These are phyloP conservation scores for Philonicus albiceps DNA, from an alignment of 2,888 invertebrate genomes.

Conservation along the genomic window DNA sequence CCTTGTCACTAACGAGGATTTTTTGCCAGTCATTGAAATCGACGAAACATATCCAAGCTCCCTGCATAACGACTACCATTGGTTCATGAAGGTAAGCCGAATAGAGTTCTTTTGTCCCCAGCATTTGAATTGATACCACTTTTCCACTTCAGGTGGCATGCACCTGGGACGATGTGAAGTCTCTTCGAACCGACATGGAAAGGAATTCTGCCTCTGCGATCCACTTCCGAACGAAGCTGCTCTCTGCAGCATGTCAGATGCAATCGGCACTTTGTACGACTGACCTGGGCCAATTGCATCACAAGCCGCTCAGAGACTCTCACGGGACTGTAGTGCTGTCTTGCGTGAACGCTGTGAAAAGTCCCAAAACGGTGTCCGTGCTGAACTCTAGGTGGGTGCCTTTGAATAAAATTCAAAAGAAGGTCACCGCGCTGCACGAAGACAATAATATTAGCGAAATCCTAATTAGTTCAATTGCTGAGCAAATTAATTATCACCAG, in stretches of 20 bases:
- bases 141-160: constrained; percentile 77
- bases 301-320: constrained; percentile 86
- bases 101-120: background rate
- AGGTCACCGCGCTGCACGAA: constrained; percentile 76
- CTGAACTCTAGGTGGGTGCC: constrained; percentile 93
- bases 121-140: background rate
- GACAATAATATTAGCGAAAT: constrained; percentile 82
- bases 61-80: constrained; percentile 92
- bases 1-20: constrained; percentile 95
- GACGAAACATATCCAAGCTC: constrained; percentile 95
- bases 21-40: constrained; percentile 94
- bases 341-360: constrained; percentile 74
- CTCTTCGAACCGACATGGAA: constrained; percentile 92
- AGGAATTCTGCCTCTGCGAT: constrained; percentile 89
- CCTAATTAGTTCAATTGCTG: constrained; percentile 86
- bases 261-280: constrained; percentile 89
- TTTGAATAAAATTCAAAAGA: constrained; percentile 82
- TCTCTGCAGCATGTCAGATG: constrained; percentile 93
- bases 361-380: constrained; percentile 84
- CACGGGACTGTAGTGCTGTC: constrained; percentile 92
- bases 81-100: constrained; percentile 88
- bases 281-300: constrained; percentile 94
- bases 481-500: constrained; percentile 73
- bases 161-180: constrained; percentile 96
- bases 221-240: constrained; percentile 89